Conservation (phyloP, 2,888 invertebrate genomes). For the Leptura quadrifasciata region DNA sequence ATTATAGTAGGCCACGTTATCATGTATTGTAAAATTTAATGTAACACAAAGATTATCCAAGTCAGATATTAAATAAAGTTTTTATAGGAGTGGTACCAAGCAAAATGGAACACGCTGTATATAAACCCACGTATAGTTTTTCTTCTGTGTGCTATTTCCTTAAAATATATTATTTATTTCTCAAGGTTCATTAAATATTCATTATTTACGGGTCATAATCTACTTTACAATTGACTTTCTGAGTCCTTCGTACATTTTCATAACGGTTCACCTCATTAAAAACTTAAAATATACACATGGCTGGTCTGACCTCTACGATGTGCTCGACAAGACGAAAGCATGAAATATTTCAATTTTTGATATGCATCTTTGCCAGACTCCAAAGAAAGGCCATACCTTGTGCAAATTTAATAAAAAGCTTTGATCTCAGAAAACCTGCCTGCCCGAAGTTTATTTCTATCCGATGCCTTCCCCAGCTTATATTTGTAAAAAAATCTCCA, state of each 20-base stretch:
- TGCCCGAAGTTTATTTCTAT: constrained; percentile 21
- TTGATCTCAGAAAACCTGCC: constrained; percentile 13
- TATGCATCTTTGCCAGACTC: constrained; percentile 19
- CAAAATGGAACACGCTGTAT: too few species aligned
- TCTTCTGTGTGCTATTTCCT: too few species aligned
- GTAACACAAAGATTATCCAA: too few species aligned
- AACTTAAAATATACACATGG: constrained; percentile 3
- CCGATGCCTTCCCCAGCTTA: constrained; percentile 36
- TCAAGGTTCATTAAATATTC: not conserved
- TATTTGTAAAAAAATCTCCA: constrained; percentile 48
- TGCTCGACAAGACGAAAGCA: not conserved
- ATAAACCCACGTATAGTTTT: too few species aligned
- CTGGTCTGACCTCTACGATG: not conserved
- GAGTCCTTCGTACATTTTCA: not conserved
- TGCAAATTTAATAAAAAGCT: constrained; percentile 45
- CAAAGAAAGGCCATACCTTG: constrained; percentile 35
- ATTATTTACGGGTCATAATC: not conserved
- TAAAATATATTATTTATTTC: not conserved
- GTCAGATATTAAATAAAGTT: too few species aligned
- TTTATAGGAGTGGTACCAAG: too few species aligned
- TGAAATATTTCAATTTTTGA: constrained; percentile 16
- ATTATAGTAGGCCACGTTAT: too few species aligned
- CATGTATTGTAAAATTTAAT: too few species aligned
- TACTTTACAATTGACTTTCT: not conserved
- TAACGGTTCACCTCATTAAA: not conserved